Percentiles rank a stretch among this genome's conserved stretches.
phyloP scores from a whole-genome alignment of 2,113 vertebrate species.

The Rhodinocichla rosea region DNA sequence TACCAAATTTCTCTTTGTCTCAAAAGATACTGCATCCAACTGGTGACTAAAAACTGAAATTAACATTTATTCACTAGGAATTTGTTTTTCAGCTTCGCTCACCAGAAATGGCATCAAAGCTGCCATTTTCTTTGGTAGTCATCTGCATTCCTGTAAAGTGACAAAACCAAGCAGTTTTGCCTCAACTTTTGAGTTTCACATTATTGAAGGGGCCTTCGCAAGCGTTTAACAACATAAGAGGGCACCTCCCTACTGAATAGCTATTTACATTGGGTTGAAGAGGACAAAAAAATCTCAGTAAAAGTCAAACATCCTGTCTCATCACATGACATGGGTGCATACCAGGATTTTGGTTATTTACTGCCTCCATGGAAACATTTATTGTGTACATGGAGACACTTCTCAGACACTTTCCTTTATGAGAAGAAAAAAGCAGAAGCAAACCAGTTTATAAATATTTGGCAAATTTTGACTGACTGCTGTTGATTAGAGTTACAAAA shows the following conservation, averaged over 20 bases:
- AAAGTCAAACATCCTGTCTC: neutral
- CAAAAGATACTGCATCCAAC: neutral
- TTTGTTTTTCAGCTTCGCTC: neutral
- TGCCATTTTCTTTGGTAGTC: neutral
- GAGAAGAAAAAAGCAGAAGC: neutral
- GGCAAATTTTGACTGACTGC: neutral
- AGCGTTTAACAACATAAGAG: neutral
- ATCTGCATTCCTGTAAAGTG: neutral
- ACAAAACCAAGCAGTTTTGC: neutral
- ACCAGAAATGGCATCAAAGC: neutral
- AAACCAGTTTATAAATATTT: neutral
- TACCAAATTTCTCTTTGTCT: neutral
- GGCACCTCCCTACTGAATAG: neutral
- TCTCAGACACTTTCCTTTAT: neutral
- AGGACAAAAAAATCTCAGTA: neutral
- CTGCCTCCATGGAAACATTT: neutral
- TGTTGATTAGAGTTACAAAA: neutral
- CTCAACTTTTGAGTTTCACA: neutral
- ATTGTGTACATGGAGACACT: neutral
- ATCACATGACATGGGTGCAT: neutral
- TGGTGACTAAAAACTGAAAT: neutral
- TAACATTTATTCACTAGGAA: neutral
- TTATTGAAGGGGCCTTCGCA: neutral
- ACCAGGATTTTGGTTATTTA: neutral
- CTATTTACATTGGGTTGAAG: constrained; percentile 21